Evolutionary conservation across 2,888 invertebrate genomes (phyloP).

Genomic region (Glyphotaelius pellucidus): DNA sequence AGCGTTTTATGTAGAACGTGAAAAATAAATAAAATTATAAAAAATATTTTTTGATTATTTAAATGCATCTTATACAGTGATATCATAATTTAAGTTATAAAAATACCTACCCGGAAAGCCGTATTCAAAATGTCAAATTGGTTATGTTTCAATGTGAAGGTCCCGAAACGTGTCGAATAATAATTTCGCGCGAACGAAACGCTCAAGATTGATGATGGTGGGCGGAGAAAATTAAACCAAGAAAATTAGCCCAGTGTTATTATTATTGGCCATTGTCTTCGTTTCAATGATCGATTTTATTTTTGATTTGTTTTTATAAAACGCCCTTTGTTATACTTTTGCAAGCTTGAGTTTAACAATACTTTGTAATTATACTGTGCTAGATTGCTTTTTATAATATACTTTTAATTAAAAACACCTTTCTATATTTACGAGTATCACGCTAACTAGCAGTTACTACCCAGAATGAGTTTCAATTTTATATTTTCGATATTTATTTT

Average conservation of each 20-base stretch:
- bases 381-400: not conserved
- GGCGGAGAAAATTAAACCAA: slow-evolving; percentile 33
- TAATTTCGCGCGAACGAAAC: slow-evolving; percentile 5
- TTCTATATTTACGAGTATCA: not conserved
- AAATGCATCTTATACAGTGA: not conserved
- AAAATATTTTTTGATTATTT: not conserved
- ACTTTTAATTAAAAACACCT: not conserved
- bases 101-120: slow-evolving; percentile 12
- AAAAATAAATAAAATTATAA: not conserved
- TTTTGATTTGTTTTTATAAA: slow-evolving; percentile 11
- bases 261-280: slow-evolving; percentile 19
- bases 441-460: not conserved
- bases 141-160: slow-evolving; percentile 43
- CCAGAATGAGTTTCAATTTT: not conserved
- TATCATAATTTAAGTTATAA: not conserved
- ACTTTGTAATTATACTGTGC: not conserved
- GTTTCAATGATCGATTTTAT: slow-evolving; percentile 23
- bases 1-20: no score
- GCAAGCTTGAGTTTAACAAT: not conserved
- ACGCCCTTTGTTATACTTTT: slow-evolving; percentile 37
- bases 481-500: not conserved
- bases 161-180: slow-evolving; percentile 23
- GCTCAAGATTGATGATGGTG: slow-evolving; percentile 5
- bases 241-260: slow-evolving; percentile 23
- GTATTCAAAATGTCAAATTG: slow-evolving; percentile 41